Conservation (phyloP, 1,140 invertebrate genomes). For the Dysdera silvatica region DNA sequence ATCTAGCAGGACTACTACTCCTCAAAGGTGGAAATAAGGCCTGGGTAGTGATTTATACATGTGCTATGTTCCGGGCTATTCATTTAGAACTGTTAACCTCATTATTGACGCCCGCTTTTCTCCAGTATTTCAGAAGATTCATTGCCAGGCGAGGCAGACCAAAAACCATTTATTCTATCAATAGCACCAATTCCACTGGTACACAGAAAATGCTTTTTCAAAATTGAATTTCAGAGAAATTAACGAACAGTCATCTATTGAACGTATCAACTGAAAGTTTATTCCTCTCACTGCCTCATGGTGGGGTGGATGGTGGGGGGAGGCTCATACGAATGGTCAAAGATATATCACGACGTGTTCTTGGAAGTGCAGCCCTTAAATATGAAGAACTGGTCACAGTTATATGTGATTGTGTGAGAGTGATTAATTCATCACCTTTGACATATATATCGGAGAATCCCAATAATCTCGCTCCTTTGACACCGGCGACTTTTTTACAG, state of each 20-base stretch:
- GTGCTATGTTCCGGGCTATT: no score
- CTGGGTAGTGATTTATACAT: no score
- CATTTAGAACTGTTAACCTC: no score
- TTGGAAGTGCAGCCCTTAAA: neutral
- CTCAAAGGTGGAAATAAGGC: no score
- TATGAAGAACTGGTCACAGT: constrained; percentile 27
- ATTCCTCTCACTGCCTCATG: neutral
- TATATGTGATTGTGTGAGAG: constrained; percentile 19
- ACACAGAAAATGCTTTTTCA: neutral
- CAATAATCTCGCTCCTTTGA: constrained; percentile 13
- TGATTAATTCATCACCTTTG: constrained; percentile 27
- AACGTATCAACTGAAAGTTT: neutral
- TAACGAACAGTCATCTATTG: neutral
- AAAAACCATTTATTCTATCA: no score
- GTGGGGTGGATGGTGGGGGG: constrained; percentile 1
- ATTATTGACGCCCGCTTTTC: no score
- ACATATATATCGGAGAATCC: constrained; percentile 20
- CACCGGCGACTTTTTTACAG: neutral
- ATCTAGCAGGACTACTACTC: no score
- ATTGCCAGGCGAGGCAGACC: no score
- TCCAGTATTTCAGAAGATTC: no score
- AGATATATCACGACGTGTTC: neutral
- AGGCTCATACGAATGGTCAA: neutral
- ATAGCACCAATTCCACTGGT: no score
- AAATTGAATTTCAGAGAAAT: neutral